Percentiles rank a stretch among this genome's conserved stretches.
Evolutionary conservation across 1,140 invertebrate genomes (phyloP).

Genomic region (Drosophila persimilis): DNA sequence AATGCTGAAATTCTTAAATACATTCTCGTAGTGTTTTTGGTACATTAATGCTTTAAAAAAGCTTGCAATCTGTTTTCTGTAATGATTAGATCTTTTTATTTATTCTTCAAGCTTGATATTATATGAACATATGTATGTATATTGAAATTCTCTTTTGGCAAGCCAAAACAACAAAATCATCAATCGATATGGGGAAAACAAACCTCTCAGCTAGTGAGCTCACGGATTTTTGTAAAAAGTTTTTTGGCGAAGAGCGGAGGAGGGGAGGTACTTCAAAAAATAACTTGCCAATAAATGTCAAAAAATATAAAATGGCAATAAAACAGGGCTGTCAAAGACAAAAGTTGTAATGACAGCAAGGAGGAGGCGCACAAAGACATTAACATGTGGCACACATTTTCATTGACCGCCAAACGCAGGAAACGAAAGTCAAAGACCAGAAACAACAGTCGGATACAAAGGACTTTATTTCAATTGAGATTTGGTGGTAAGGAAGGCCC

Average conservation of each 20-base stretch:
- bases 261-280: conserved; percentile 43
- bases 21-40: too few species aligned
- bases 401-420: conserved; percentile 44
- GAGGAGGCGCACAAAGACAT: conserved; percentile 48
- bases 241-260: background rate
- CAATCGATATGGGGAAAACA: background rate
- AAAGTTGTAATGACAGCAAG: conserved; percentile 43
- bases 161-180: background rate
- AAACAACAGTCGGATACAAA: conserved; percentile 40
- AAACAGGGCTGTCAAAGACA: conserved; percentile 50
- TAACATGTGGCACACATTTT: conserved; percentile 60
- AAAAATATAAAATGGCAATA: conserved; percentile 60
- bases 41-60: too few species aligned
- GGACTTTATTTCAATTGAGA: conserved; percentile 46
- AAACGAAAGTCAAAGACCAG: conserved; percentile 45
- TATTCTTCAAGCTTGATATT: too few species aligned
- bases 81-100: too few species aligned
- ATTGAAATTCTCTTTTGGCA: background rate
- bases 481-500: background rate
- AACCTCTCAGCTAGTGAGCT: background rate
- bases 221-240: conserved; percentile 1
- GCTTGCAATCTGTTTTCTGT: too few species aligned
- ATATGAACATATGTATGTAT: too few species aligned
- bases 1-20: background rate
- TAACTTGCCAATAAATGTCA: conserved; percentile 60